Base-by-base conservation (phyloP, 2,888 invertebrate genomes). In the Cataglyphis cursor region DNA sequence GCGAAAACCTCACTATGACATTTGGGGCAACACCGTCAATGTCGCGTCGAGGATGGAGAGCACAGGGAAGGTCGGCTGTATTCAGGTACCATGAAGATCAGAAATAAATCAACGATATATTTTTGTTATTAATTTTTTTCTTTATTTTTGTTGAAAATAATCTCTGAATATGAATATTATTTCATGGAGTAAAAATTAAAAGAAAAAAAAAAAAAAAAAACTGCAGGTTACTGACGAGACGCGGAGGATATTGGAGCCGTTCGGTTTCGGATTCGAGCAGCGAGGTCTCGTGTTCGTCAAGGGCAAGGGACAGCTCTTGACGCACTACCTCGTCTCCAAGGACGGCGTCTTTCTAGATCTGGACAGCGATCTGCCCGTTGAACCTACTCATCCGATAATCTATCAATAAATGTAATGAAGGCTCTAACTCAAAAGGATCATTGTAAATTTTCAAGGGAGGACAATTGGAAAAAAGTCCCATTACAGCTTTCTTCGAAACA, bases 41-140 rank as follows among this genome's bases (percentile, higher is more conserved):
- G 99, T 99, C 0, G 99, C 99, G 8, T 99, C 99, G 0, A 96
- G 99, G 83, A 99, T 99, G 99, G 99, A 99, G 94, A 99, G 98
- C 93, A 99, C 99, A 0, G 99, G 99, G 85, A 99, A 98, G 95
- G 98, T 98, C 78, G 98, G 98, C 6, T 98, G 97, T 90, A 98
- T 99, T 92, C 98, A 99, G 97, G 99, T 98, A 81, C 75, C 28
- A 12, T 18, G 4, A 8, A 51, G n/a, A 44, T 72, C n/a, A 24
- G 28, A 31, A 28, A 35, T 35, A 8, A 10, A 31, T 35, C n/a
- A 24, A 9, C 12, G 15, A 44, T 3, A 38, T n/a, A 48, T 18
- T 35, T 12, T 24, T 21, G 3, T 15, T n/a, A 15, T 15, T 38
- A 51, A 38, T 24, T 54, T 41, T 24, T 3, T 21, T 24, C 21